Percentiles rank a stretch among this genome's conserved stretches.
Conservation (phyloP, 1,140 invertebrate species). For the Drosophila tsacasi region DNA sequence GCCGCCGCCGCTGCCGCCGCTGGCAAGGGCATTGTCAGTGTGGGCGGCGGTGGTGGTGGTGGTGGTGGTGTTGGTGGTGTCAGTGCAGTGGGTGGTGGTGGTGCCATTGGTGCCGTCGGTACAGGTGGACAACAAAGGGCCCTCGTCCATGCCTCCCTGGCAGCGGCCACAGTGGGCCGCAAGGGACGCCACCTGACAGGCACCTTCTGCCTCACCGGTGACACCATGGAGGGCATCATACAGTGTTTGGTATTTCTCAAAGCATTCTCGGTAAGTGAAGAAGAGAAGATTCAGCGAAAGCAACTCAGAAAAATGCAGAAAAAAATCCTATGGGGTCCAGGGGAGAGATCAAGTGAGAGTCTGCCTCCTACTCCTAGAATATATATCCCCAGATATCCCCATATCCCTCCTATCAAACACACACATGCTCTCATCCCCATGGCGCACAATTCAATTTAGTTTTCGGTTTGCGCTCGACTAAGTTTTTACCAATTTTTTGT, state of each 20-base stretch:
- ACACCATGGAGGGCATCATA: constrained; percentile 96
- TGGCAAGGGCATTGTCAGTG: constrained; percentile 85
- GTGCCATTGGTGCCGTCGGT: constrained; percentile 32
- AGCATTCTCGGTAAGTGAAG: constrained; percentile 94
- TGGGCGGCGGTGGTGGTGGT: constrained; percentile 80
- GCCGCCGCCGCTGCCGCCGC: constrained; percentile 79
- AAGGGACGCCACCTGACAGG: constrained; percentile 93
- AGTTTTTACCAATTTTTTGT: constrained; percentile 43
- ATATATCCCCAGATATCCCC: background rate
- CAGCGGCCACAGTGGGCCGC: constrained; percentile 89
- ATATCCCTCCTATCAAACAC: background rate
- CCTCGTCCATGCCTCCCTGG: constrained; percentile 91
- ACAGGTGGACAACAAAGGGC: constrained; percentile 87
- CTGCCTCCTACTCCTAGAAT: background rate
- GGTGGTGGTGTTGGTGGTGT: constrained; percentile 85
- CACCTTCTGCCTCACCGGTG: constrained; percentile 94
- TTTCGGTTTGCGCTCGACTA: constrained; percentile 75
- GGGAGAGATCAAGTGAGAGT: constrained; percentile 6
- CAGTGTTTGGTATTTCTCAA: constrained; percentile 96
- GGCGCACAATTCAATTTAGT: constrained; percentile 76
- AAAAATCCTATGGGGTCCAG: background rate
- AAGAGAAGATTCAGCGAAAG: background rate
- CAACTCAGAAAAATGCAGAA: background rate
- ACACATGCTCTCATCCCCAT: constrained; percentile 41
- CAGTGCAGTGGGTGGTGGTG: constrained; percentile 41